These are phyloP conservation scores for Sandelia bainsii DNA, from an alignment of 2,797 vertebrate species.

Conservation along the genomic window DNA sequence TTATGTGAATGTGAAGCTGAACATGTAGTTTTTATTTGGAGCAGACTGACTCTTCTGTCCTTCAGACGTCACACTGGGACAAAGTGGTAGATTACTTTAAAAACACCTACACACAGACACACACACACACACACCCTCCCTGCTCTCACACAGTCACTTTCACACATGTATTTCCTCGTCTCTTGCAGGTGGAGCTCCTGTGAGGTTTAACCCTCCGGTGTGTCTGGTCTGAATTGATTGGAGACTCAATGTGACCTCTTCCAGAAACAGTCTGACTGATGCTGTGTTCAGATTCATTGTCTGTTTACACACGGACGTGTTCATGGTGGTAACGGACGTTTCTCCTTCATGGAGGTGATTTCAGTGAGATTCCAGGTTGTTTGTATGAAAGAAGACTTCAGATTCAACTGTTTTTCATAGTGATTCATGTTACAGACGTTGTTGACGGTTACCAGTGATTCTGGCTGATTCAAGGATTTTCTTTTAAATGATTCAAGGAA, in stretches of 20 bases:
- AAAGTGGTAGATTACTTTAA: slow-evolving; percentile 16
- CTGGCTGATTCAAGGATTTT: neutral
- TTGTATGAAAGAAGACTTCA: neutral
- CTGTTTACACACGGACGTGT: neutral
- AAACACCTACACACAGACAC: too few species aligned
- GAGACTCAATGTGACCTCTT: slow-evolving; percentile 28
- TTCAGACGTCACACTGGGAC: slow-evolving; percentile 10
- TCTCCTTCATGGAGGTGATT: neutral
- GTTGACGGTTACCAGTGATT: neutral
- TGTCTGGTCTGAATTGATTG: slow-evolving; percentile 16
- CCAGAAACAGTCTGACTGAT: neutral
- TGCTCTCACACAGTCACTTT: neutral
- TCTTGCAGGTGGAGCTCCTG: slow-evolving; percentile 20
- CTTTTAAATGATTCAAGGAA: neutral
- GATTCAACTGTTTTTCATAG: fast-evolving
- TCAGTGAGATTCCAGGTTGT: neutral
- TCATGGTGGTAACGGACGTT: neutral
- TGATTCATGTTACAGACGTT: neutral
- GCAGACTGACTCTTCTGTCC: slow-evolving; percentile 11
- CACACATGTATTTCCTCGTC: neutral
- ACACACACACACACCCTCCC: slow-evolving; percentile 9
- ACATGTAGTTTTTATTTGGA: neutral
- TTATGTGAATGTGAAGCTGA: too few species aligned
- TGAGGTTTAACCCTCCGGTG: slow-evolving; percentile 9
- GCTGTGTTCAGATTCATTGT: neutral